Evolutionary conservation across 2,113 vertebrate species (phyloP), one percentile per base, ranked within the genome.

Genomic region (Kryptolebias marmoratus): DNA sequence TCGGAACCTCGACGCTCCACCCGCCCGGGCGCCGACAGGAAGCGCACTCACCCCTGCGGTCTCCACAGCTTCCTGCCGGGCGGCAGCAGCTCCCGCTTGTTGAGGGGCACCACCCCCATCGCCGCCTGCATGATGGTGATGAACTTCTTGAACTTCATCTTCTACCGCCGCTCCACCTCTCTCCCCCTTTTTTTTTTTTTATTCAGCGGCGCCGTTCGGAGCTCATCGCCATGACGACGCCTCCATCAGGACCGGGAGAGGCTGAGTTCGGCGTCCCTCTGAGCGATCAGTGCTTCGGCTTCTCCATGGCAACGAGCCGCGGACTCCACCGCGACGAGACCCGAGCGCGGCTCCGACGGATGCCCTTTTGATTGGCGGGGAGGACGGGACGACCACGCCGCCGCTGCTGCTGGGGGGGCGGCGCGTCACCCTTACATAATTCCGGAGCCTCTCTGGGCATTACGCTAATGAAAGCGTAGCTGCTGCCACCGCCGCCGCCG

Each of bases 81-180:
- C 0, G 96, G 96, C 48, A 98, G 89, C 47, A 98, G 93, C 72
- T 97, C 97, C 48, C 95, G 92, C 86, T 98, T 98, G 92, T 97
- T 98, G 66, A 98, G 94, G 12, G 97, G 96, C 28, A 96, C 96
- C 11, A 97, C 93, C 49, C 96, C 96, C 70, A 97, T 91, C 0
- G 96, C 96, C 11, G 95, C 96, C 88, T 98, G 96, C 94, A 98
- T 93, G 89, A 98, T 95, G 30, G 95, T 95, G 79, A 96, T 95
- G 18, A 97, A 98, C 87, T 98, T 98, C 94, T 98, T 98, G 81
- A 97, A 98, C 90, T 94, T 95, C 97, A 97, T 98, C 80, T 76
- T 48, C 59, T 49, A 55, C 22, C 22, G 22, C 22, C 22, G 22
- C 22, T 22, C 22, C 22, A 22, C 22, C 22, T 22, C 22, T 22